phyloP scores from a whole-genome alignment of 1,140 invertebrate species.

The Hyphantria cunea region DNA sequence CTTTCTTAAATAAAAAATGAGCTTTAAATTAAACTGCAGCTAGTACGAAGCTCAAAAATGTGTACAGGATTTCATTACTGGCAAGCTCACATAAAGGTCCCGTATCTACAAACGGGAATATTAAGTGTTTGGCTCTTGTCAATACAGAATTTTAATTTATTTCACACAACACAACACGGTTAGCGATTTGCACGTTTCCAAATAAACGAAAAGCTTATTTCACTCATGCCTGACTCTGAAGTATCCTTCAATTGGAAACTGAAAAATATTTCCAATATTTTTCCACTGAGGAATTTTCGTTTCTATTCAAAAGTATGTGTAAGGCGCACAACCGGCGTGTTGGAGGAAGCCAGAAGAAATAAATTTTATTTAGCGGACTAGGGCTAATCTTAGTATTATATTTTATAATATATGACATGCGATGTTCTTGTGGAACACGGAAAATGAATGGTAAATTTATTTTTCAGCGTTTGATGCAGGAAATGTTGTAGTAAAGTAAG shows the following conservation, averaged over 20 bases:
- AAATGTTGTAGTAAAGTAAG: too few species aligned
- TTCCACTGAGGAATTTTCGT: constrained; percentile 37
- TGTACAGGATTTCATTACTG: constrained; percentile 24
- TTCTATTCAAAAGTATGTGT: constrained; percentile 45
- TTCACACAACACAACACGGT: constrained; percentile 40
- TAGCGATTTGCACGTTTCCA: constrained; percentile 41
- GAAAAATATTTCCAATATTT: constrained; percentile 57
- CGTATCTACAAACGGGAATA: constrained; percentile 23
- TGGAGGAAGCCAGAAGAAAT: constrained; percentile 36
- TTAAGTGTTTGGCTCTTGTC: constrained; percentile 11
- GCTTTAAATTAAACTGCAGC: too few species aligned
- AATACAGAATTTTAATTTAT: constrained; percentile 46
- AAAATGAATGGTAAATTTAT: constrained; percentile 1
- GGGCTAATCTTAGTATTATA: constrained; percentile 6
- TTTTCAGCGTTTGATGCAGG: too few species aligned
- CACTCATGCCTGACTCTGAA: constrained; percentile 54
- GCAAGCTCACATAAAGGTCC: constrained; percentile 9
- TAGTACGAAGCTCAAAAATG: constrained; percentile 11
- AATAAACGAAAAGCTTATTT: constrained; percentile 59
- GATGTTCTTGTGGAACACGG: neutral
- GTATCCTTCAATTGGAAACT: constrained; percentile 53
- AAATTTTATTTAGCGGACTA: constrained; percentile 33
- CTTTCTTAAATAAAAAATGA: too few species aligned
- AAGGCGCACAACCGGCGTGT: constrained; percentile 8
- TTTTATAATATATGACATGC: constrained; percentile 1